A percentile compares a stretch with the other conserved stretches of the same genome.
Conservation (phyloP, 1,140 invertebrate genomes). For the Aphis gossypii region DNA sequence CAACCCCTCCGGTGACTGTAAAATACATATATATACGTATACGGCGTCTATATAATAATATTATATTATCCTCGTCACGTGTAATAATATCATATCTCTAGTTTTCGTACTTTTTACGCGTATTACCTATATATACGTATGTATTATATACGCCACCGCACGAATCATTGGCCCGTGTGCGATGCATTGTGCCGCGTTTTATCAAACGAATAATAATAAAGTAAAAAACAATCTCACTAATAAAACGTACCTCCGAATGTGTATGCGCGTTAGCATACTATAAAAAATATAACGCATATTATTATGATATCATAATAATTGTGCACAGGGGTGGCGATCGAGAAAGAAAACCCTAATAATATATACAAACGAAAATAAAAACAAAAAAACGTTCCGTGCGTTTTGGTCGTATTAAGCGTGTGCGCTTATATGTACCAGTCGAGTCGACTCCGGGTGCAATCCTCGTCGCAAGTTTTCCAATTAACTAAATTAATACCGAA, state of each 20-base stretch:
- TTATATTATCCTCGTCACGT: neutral
- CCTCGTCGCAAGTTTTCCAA: no score
- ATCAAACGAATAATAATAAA: constrained; percentile 35
- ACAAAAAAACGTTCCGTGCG: neutral
- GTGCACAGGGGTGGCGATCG: neutral
- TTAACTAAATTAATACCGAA: neutral
- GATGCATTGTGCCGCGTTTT: constrained; percentile 27
- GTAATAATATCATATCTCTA: constrained; percentile 18
- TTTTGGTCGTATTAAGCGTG: neutral
- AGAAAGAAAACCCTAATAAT: neutral
- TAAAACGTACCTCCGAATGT: neutral
- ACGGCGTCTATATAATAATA: neutral
- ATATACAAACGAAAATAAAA: neutral
- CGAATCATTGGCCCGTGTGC: constrained; percentile 36
- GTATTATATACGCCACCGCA: neutral
- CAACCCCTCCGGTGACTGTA: neutral
- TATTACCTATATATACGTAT: no score
- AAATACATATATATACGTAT: neutral
- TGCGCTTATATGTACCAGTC: neutral
- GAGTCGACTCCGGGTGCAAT: neutral
- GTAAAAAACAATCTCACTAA: constrained; percentile 41
- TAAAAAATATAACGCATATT: neutral
- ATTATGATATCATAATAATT: constrained; percentile 4
- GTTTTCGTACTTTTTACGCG: constrained; percentile 6
- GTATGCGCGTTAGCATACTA: neutral